phyloP scores from a whole-genome alignment of 1,140 invertebrate species.

The Linepithema humile region DNA sequence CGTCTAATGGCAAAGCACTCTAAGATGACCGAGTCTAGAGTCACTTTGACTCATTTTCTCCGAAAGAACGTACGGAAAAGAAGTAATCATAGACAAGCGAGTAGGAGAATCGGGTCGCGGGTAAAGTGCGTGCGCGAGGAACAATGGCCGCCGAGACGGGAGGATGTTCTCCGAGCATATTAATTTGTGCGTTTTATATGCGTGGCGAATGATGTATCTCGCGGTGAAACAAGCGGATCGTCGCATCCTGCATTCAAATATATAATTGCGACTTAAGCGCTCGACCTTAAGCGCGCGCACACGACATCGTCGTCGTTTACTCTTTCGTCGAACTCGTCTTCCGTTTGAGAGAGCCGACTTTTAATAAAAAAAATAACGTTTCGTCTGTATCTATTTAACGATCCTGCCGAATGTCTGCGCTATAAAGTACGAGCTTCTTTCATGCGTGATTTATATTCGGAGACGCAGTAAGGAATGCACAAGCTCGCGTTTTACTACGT shows the following conservation, averaged over 20 bases:
- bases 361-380: conserved; percentile 25
- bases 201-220: conserved; percentile 38
- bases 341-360: conserved; percentile 7
- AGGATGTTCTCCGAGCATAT: conserved; percentile 15
- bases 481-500: background rate
- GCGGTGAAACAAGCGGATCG: conserved; percentile 48
- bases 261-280: conserved; percentile 33
- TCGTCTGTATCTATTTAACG: conserved; percentile 6
- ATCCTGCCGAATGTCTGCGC: background rate
- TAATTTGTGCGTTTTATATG: conserved; percentile 55
- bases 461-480: background rate
- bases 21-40: conserved; percentile 28
- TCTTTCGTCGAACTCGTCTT: conserved; percentile 19
- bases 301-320: conserved; percentile 34
- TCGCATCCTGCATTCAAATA: conserved; percentile 32
- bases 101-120: conserved; percentile 38
- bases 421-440: conserved; percentile 9
- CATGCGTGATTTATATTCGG: background rate
- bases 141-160: conserved; percentile 48
- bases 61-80: conserved; percentile 43
- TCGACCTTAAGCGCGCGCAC: conserved; percentile 36
- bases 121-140: conserved; percentile 39
- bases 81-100: conserved; percentile 47
- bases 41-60: conserved; percentile 16
- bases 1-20: conserved; percentile 1